Conservation (phyloP, 1,140 invertebrate genomes). For the Conus betulinus region DNA sequence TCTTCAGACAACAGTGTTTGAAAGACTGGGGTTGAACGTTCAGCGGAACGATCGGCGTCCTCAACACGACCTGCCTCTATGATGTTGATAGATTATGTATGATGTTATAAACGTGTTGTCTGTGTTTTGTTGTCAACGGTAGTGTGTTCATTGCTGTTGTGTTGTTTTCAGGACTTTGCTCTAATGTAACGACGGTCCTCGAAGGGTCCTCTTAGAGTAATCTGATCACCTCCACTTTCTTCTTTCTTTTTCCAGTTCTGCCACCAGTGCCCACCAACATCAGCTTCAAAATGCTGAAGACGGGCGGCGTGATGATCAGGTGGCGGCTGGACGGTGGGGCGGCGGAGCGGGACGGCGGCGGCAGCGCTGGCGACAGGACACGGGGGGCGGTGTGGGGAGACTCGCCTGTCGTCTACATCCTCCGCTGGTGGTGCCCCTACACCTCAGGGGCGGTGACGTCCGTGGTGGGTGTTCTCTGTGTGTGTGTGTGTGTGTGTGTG, state of each 20-base stretch:
- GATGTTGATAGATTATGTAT: too few relatives aligned
- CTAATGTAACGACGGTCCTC: background rate
- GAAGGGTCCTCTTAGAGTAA: background rate
- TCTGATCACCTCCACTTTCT: background rate
- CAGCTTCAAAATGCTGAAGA: constrained; percentile 13
- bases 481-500: constrained; percentile 1
- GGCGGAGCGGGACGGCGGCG: background rate
- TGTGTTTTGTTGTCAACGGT: too few relatives aligned
- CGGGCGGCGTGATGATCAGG: constrained; percentile 19
- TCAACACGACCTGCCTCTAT: too few relatives aligned
- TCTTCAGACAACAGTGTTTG: too few relatives aligned
- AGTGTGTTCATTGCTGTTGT: too few relatives aligned
- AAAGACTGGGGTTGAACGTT: too few relatives aligned
- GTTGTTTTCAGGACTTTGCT: too few relatives aligned
- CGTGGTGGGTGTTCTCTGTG: constrained; percentile 3
- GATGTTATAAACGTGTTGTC: too few relatives aligned
- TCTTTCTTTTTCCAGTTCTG: constrained; percentile 6
- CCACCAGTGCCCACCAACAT: constrained; percentile 25
- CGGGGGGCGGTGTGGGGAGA: background rate
- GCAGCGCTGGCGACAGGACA: background rate
- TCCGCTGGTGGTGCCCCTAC: constrained; percentile 45
- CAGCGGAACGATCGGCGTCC: too few relatives aligned
- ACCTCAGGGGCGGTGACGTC: constrained; percentile 5
- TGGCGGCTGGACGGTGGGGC: background rate
- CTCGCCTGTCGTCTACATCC: constrained; percentile 39